These are phyloP conservation scores for Molossus alvarezi DNA, from an alignment of 2,797 vertebrate genomes.

Conservation along the genomic window DNA sequence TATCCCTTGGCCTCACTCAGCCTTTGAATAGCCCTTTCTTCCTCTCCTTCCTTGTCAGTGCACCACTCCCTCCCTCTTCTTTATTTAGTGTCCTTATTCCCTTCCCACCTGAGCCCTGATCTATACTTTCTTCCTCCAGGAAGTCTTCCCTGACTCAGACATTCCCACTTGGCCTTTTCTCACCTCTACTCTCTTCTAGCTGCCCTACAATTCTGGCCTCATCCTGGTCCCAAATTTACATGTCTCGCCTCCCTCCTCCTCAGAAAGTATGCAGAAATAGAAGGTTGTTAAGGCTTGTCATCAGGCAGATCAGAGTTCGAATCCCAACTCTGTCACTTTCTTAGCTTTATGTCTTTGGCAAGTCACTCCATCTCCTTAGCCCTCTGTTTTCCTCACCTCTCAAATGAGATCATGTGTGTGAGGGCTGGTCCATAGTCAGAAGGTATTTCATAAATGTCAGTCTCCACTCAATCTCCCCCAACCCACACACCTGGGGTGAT, in stretches of 20 bases:
- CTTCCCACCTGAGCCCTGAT: neutral
- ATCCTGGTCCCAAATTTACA: neutral
- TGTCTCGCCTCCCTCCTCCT: neutral
- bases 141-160: slow-evolving; percentile 59
- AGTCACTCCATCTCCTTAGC: neutral
- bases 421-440: neutral
- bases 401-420: neutral
- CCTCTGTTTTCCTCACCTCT: neutral
- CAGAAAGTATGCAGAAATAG: neutral
- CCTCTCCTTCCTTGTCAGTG: neutral
- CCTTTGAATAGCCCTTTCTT: neutral
- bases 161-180: neutral
- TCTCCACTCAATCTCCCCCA: neutral
- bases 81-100: neutral
- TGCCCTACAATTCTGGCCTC: neutral
- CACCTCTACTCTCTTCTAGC: neutral
- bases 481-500: neutral
- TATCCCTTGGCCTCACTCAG: neutral
- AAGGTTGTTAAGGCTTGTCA: neutral
- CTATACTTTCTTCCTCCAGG: slow-evolving; percentile 28
- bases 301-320: slow-evolving; percentile 29
- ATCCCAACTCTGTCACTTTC: slow-evolving; percentile 7
- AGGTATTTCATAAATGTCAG: neutral
- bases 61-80: neutral
- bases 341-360: neutral